Evolutionary conservation across 1,140 invertebrate species (phyloP).

Genomic region (Bombus waltoni): DNA sequence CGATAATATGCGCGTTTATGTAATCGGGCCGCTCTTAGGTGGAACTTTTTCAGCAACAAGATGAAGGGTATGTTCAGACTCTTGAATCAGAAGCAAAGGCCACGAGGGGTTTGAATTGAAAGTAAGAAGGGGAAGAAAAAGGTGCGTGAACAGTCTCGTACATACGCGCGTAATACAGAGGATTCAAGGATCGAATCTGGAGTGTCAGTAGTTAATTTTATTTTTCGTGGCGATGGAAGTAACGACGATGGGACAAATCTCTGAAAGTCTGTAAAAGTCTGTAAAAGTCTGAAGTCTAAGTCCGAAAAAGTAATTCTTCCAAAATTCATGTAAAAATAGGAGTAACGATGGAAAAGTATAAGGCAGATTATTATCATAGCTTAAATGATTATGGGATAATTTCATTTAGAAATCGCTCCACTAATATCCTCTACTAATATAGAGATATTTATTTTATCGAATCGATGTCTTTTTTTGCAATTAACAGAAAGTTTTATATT

Average conservation of each 20-base stretch:
- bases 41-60: conserved; percentile 56
- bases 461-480: not conserved
- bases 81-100: conserved; percentile 74
- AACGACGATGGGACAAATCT: conserved; percentile 71
- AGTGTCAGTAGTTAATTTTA: conserved; percentile 75
- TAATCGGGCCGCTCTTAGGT: not conserved
- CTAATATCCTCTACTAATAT: not conserved
- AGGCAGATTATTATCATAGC: not conserved
- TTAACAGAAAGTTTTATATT: not conserved
- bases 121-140: conserved; percentile 57
- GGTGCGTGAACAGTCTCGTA: conserved; percentile 7
- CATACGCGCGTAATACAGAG: conserved; percentile 1
- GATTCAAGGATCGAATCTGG: conserved; percentile 12
- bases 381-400: not conserved
- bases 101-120: conserved; percentile 68
- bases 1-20: not conserved
- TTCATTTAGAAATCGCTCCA: not conserved
- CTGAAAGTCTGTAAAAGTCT: not conserved
- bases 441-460: not conserved
- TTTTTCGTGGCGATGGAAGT: conserved; percentile 77
- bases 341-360: not conserved
- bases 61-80: conserved; percentile 51
- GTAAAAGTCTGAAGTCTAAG: too few species aligned
- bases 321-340: not conserved
- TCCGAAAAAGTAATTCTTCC: not conserved